Evolutionary conservation across 2,113 vertebrate genomes (phyloP).

Genomic region (Ammospiza caudacuta): DNA sequence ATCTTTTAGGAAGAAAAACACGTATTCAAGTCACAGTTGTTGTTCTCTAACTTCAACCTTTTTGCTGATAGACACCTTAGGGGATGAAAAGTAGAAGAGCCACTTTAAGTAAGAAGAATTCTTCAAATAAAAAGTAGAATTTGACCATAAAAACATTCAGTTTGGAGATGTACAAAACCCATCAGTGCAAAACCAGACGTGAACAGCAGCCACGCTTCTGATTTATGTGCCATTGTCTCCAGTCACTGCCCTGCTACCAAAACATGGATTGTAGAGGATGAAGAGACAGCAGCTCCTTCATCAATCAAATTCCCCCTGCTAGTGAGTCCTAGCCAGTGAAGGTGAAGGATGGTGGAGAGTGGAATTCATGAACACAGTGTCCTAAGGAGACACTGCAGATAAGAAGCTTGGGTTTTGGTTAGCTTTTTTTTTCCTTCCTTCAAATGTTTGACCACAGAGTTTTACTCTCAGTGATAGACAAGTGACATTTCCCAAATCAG

Average conservation of each 20-base stretch:
- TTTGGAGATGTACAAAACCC: not conserved
- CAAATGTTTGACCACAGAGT: not conserved
- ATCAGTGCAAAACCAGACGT: fast-evolving
- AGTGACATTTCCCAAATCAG: not conserved
- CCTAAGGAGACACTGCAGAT: not conserved
- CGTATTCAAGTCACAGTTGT: not conserved
- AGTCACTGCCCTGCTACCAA: not conserved
- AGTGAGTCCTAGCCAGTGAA: not conserved
- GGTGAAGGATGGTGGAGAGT: not conserved
- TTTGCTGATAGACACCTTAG: not conserved
- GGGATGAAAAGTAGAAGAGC: not conserved
- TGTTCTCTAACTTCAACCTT: not conserved
- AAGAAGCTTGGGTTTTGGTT: not conserved
- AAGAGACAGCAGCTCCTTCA: not conserved
- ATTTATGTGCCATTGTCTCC: not conserved
- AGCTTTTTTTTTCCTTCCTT: not conserved
- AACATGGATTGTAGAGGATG: not conserved
- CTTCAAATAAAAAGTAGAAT: not conserved
- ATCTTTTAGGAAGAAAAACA: not conserved
- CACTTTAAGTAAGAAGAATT: not conserved
- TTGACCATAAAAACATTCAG: not conserved
- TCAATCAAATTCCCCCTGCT: not conserved
- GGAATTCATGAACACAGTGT: not conserved
- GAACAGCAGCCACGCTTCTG: not conserved
- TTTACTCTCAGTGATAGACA: not conserved